A percentile compares a stretch with the other conserved stretches of the same genome.
These are phyloP conservation scores for Mesochorus sp. DNA, from an alignment of 2,888 invertebrate species.

Conservation along the genomic window DNA sequence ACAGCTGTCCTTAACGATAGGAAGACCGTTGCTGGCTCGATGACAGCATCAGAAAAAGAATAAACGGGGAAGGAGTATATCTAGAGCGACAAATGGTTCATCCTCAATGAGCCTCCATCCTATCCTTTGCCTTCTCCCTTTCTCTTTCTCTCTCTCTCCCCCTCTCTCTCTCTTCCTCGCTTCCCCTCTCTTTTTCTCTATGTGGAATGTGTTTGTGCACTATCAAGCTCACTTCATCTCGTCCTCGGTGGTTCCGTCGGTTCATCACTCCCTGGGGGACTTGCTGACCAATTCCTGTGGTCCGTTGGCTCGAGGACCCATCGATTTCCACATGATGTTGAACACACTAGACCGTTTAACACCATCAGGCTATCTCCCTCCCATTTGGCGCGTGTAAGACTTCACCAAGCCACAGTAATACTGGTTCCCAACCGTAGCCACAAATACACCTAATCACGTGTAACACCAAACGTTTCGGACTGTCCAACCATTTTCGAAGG, in stretches of 20 bases:
- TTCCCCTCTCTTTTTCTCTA: background rate
- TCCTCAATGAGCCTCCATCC: background rate
- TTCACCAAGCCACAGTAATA: conserved; percentile 59
- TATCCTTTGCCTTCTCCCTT: too few species aligned
- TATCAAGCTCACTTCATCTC: conserved; percentile 37
- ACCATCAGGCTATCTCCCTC: conserved; percentile 29
- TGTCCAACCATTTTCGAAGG: conserved; percentile 72
- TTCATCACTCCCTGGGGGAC: conserved; percentile 61
- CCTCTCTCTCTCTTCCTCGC: background rate
- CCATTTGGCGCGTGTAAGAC: conserved; percentile 6
- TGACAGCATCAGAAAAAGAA: conserved; percentile 41
- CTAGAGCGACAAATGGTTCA: conserved; percentile 31
- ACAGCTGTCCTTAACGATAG: conserved; percentile 39
- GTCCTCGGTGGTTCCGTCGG: conserved; percentile 49
- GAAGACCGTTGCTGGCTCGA: conserved; percentile 15
- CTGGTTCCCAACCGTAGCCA: conserved; percentile 71
- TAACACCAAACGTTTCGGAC: conserved; percentile 69
- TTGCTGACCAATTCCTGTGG: conserved; percentile 63
- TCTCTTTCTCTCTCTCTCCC: too few species aligned
- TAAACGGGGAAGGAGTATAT: conserved; percentile 23
- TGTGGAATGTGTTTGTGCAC: conserved; percentile 5
- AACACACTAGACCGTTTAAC: conserved; percentile 51
- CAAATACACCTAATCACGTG: conserved; percentile 79
- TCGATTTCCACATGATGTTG: conserved; percentile 65
- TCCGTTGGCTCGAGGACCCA: conserved; percentile 58